A percentile compares a stretch with the other conserved stretches of the same genome.
Conservation (phyloP, 2,888 invertebrate genomes). For the Galerucella calmariensis region DNA sequence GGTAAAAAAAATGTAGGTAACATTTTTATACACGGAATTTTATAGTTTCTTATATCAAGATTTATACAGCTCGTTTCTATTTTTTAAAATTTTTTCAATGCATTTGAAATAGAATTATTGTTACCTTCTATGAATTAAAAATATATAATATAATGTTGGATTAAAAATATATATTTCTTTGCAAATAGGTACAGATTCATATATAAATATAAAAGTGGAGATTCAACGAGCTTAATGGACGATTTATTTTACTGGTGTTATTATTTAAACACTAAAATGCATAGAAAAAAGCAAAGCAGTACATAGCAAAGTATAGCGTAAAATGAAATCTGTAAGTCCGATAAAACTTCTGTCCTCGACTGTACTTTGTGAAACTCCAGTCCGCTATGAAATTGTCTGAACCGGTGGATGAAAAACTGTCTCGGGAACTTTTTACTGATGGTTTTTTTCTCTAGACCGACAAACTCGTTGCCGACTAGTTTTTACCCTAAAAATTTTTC, state of each 20-base stretch:
- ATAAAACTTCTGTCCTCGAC: slow-evolving; percentile 46
- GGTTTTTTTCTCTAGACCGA: slow-evolving; percentile 56
- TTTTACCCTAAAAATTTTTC: slow-evolving; percentile 62
- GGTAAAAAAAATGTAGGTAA: neutral
- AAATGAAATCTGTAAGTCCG: slow-evolving; percentile 33
- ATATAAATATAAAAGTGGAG: no score
- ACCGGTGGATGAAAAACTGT: slow-evolving; percentile 62
- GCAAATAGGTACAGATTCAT: no score
- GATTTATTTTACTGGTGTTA: neutral
- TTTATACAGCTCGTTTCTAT: neutral
- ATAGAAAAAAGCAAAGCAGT: slow-evolving; percentile 6
- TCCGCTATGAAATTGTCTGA: slow-evolving; percentile 61
- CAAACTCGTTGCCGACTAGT: slow-evolving; percentile 62
- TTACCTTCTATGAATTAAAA: neutral
- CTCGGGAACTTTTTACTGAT: slow-evolving; percentile 60
- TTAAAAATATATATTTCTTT: no score
- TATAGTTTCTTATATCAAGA: neutral
- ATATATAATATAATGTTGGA: no score
- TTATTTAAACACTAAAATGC: slow-evolving; percentile 14
- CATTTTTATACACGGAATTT: neutral
- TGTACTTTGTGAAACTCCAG: slow-evolving; percentile 50
- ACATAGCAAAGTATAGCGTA: slow-evolving; percentile 14
- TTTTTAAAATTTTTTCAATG: neutral
- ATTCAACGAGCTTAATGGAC: neutral
- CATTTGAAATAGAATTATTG: neutral